phyloP scores from a whole-genome alignment of 2,888 invertebrate species.

The Venustoraphidia nigricollis region DNA sequence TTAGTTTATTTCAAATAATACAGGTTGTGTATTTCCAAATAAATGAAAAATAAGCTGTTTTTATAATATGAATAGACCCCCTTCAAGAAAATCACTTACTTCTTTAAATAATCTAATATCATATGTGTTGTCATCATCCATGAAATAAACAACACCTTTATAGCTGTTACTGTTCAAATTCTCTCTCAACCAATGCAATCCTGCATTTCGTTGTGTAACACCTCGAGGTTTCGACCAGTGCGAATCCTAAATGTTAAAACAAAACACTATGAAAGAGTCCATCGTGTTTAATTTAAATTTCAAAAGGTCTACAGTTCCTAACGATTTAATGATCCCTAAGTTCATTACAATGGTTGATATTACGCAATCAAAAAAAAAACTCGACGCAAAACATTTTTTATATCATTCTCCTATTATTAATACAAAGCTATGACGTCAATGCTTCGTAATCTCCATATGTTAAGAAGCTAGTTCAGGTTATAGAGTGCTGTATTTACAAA shows the following conservation, averaged over 20 bases:
- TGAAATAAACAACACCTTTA: constrained; percentile 77
- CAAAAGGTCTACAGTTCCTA: constrained; percentile 1
- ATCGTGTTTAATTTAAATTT: neutral
- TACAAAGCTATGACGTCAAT: no score
- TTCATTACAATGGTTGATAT: no score
- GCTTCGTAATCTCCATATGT: no score
- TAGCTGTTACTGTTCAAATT: constrained; percentile 36
- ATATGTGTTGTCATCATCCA: constrained; percentile 96
- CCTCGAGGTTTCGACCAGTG: constrained; percentile 73
- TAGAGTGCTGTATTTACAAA: no score
- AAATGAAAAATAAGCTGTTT: neutral
- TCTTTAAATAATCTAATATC: constrained; percentile 78
- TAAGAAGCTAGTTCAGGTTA: no score
- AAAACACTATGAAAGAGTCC: constrained; percentile 13
- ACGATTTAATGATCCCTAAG: no score
- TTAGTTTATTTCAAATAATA: no score
- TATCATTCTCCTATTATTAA: no score
- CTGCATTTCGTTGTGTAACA: constrained; percentile 80
- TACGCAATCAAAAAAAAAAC: no score
- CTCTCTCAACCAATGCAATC: constrained; percentile 62
- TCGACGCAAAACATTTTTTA: no score
- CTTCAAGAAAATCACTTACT: constrained; percentile 32
- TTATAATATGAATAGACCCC: no score
- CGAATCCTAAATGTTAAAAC: constrained; percentile 32
- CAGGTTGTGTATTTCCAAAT: no score